Evolutionary conservation across 2,797 vertebrate genomes (phyloP).

Genomic region (Propithecus perrieri): DNA sequence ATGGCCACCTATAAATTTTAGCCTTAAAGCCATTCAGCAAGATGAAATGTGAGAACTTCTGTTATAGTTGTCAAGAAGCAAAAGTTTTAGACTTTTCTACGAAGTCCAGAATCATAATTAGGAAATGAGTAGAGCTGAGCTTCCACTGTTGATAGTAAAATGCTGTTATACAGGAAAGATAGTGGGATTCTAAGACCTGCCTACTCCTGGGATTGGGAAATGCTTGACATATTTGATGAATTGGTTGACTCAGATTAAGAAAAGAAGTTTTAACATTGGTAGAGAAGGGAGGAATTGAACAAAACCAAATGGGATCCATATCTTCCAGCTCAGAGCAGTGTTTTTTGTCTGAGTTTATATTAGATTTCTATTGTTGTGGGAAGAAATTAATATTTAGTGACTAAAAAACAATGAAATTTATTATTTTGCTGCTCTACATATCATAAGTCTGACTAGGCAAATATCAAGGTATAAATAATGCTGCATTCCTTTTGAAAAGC

Average conservation of each 20-base stretch:
- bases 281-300: background rate
- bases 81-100: background rate
- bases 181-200: background rate
- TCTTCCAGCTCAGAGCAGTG: background rate
- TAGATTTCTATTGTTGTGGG: background rate
- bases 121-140: background rate
- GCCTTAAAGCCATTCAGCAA: background rate
- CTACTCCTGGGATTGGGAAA: background rate
- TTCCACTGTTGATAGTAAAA: background rate
- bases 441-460: background rate
- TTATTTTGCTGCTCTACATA: background rate
- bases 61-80: background rate
- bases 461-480: background rate
- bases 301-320: background rate
- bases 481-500: background rate
- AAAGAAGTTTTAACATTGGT: background rate
- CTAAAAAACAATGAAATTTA: background rate
- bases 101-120: background rate
- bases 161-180: background rate
- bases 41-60: background rate
- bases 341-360: background rate
- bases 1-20: background rate
- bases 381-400: background rate
- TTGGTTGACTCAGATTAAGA: background rate
- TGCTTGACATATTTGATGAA: background rate